Conservation (phyloP, 2,888 invertebrate genomes). For the Venustoraphidia nigricollis region DNA sequence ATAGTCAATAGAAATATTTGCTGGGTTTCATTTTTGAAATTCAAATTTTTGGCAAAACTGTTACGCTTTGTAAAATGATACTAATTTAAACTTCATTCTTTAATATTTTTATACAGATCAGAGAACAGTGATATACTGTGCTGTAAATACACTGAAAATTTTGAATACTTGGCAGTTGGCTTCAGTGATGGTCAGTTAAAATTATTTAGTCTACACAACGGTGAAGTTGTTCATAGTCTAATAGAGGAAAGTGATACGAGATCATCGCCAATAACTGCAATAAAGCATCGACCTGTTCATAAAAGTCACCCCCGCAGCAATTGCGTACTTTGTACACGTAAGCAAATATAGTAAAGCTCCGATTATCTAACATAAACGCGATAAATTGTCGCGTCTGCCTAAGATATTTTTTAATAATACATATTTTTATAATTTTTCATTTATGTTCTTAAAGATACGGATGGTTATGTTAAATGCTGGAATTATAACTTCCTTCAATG, state of each 20-base stretch:
- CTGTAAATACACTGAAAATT: constrained; percentile 44
- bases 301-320: constrained; percentile 42
- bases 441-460: constrained; percentile 34
- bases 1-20: too few species aligned
- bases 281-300: constrained; percentile 43
- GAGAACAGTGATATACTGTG: constrained; percentile 38
- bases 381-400: too few species aligned
- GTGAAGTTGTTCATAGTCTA: too few species aligned
- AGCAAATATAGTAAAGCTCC: constrained; percentile 16
- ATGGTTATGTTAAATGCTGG: constrained; percentile 54
- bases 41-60: constrained; percentile 31
- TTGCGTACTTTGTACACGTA: constrained; percentile 40
- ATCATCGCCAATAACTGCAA: constrained; percentile 39
- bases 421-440: not conserved
- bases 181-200: constrained; percentile 41
- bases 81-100: not conserved
- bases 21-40: constrained; percentile 10
- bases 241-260: constrained; percentile 30
- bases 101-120: constrained; percentile 22
- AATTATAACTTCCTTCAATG: constrained; percentile 47
- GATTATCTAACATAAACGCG: too few species aligned
- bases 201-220: constrained; percentile 30
- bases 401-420: not conserved
- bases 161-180: constrained; percentile 40
- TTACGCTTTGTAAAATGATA: constrained; percentile 9